Evolutionary conservation across 2,113 vertebrate species (phyloP).

Genomic region (Hiodon tergisus): DNA sequence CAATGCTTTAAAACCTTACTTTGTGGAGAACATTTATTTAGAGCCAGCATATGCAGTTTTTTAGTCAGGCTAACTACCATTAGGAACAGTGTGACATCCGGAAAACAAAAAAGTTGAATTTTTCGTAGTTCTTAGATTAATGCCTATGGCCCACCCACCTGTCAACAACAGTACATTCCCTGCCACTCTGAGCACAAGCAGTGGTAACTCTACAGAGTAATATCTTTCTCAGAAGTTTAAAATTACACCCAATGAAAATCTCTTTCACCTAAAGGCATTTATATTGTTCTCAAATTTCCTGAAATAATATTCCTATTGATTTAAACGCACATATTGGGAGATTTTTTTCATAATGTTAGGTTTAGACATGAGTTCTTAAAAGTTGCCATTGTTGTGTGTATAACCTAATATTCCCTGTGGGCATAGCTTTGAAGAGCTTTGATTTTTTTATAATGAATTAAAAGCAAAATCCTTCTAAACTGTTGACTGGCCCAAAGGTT

Average conservation of each 20-base stretch:
- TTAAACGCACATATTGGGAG: background rate
- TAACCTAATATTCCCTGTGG: background rate
- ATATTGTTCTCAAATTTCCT: background rate
- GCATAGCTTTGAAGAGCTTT: constrained; percentile 7
- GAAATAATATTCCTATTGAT: background rate
- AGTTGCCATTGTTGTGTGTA: background rate
- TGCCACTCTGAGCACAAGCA: background rate
- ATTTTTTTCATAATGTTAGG: background rate
- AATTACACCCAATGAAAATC: background rate
- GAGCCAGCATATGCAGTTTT: too few species aligned
- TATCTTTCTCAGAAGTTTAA: background rate
- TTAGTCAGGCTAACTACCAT: too few species aligned
- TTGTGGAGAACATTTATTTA: too few species aligned
- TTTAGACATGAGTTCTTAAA: constrained; percentile 13
- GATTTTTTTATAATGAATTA: constrained; percentile 14
- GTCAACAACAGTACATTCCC: constrained; percentile 11
- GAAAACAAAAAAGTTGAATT: too few species aligned
- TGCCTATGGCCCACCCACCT: background rate
- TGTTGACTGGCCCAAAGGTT: background rate
- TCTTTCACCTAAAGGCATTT: background rate
- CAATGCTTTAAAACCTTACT: too few species aligned
- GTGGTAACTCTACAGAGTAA: background rate
- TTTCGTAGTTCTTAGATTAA: too few species aligned
- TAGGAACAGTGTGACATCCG: too few species aligned
- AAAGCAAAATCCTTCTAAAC: constrained; percentile 6